Percentiles rank a stretch among this genome's conserved stretches.
Evolutionary conservation across 2,888 invertebrate genomes (phyloP).

Genomic region (Andrena bicolor): DNA sequence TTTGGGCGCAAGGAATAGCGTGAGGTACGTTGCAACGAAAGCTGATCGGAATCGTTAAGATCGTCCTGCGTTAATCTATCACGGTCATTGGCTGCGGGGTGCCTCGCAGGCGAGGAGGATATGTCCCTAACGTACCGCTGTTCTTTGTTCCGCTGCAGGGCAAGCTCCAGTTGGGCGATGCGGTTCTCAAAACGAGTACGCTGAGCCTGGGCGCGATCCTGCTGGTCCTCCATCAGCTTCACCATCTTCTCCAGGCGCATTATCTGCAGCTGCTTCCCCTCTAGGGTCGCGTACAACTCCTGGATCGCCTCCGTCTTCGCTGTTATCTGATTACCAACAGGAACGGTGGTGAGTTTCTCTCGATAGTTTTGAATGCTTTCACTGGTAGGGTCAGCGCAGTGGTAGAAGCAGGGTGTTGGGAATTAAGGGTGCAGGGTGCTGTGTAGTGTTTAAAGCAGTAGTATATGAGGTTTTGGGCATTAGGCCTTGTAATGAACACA

Average conservation of each 20-base stretch:
- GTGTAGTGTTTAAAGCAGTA: too few relatives aligned
- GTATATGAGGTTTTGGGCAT: too few relatives aligned
- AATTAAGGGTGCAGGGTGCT: too few relatives aligned
- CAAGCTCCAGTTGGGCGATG: constrained; percentile 87
- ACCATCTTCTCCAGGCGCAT: constrained; percentile 87
- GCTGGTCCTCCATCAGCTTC: constrained; percentile 87
- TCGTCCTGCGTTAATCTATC: constrained; percentile 24
- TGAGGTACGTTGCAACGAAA: constrained; percentile 4
- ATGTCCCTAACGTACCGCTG: constrained; percentile 78
- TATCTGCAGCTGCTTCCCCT: constrained; percentile 87
- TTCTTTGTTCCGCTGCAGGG: constrained; percentile 80
- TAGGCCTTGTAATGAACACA: too few relatives aligned
- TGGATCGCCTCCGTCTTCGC: constrained; percentile 86
- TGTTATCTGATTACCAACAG: constrained; percentile 84
- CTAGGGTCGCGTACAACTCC: constrained; percentile 86
- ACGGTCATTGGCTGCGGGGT: constrained; percentile 4
- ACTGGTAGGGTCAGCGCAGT: too few relatives aligned
- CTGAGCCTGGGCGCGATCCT: constrained; percentile 87
- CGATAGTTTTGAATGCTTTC: too few relatives aligned
- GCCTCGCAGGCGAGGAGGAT: constrained; percentile 9
- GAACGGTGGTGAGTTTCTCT: not conserved
- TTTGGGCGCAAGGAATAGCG: not conserved
- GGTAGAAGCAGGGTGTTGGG: too few relatives aligned
- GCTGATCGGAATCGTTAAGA: constrained; percentile 38
- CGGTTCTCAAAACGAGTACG: constrained; percentile 87